phyloP scores from a whole-genome alignment of 2,888 invertebrate genomes.

The Scrobipalpa costella region DNA sequence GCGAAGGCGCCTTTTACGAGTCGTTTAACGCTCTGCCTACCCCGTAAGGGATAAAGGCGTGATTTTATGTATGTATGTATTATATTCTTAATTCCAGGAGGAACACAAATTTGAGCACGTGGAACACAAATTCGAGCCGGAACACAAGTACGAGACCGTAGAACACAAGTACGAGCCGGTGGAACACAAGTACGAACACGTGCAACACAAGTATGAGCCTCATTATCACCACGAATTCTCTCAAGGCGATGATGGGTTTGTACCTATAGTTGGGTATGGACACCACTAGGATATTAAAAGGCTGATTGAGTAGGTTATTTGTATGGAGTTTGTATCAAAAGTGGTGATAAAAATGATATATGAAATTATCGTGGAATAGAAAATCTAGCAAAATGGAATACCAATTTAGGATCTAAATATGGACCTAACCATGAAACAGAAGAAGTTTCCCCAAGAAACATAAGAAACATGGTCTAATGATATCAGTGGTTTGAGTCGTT shows the following conservation, averaged over 20 bases:
- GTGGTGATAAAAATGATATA: neutral
- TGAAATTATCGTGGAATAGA: no score
- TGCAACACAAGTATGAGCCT: slow-evolving; percentile 19
- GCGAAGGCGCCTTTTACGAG: no score
- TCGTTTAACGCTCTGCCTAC: no score
- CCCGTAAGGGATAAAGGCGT: no score
- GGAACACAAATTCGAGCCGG: slow-evolving; percentile 31
- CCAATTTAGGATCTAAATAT: no score
- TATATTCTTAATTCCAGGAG: slow-evolving; percentile 13
- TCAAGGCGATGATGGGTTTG: slow-evolving; percentile 61
- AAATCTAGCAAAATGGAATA: no score
- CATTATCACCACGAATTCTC: slow-evolving; percentile 40
- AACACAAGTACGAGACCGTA: slow-evolving; percentile 52
- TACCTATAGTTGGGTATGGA: slow-evolving; percentile 56
- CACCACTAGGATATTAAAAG: slow-evolving; percentile 45
- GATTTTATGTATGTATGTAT: no score
- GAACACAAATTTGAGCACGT: slow-evolving; percentile 38
- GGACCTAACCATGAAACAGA: no score
- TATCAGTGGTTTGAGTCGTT: no score
- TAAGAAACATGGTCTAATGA: no score
- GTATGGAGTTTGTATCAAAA: neutral
- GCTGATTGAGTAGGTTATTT: slow-evolving; percentile 4
- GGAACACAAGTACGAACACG: slow-evolving; percentile 52
- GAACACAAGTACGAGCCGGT: slow-evolving; percentile 37
- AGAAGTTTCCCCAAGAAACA: no score